Evolutionary conservation across 2,113 vertebrate species (phyloP), one percentile per base, ranked within the genome.

Genomic region (Fulica atra): DNA sequence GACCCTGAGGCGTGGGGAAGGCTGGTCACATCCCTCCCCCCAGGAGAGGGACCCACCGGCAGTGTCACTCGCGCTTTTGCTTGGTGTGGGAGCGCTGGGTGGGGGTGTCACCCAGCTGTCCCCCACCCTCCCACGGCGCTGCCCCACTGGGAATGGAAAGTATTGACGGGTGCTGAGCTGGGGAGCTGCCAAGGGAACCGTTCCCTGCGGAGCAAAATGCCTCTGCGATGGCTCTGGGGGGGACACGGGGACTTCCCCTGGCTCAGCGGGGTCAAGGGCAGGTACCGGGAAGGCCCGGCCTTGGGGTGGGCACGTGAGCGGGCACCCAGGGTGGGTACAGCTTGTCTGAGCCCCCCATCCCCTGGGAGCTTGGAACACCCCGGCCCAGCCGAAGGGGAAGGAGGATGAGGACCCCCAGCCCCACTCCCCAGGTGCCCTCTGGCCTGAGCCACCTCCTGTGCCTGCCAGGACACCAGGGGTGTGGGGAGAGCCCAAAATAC

Each of bases 71-170:
- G 6, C 54, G 70, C 74, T 69, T 59, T 33, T 0, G 0, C 9
- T 36, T 1, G 1, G 28, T 2, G 63, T 2, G 54, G 63, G 29
- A 83, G 61, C 3, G 6, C 24, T 0, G 11, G 31, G 59, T 4
- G 1, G 0, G 70, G 70, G 60, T 16, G 80, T 21, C 63, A 48
- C 85, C 77, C 66, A 15, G 20, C 66, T 16, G 3, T 24, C 66
- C 81, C 53, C 15, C 81, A 20, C 38, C 54, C 60, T 54, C 66
- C 87, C 19, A 11, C 16, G 5, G 35, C 65, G 2, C 76, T 82
- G 90, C 44, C 93, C 70, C 84, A 46, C 85, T 1, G 96, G 88
- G 82, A 79, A 95, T 95, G 96, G 94, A 92, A 93, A 96, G 1
- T 90, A 95, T 93, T 36, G 96, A 95, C 3, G 10, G 71, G 61